Evolutionary conservation across 2,888 invertebrate genomes (phyloP).

Genomic region (Ichneumoninae sp.): DNA sequence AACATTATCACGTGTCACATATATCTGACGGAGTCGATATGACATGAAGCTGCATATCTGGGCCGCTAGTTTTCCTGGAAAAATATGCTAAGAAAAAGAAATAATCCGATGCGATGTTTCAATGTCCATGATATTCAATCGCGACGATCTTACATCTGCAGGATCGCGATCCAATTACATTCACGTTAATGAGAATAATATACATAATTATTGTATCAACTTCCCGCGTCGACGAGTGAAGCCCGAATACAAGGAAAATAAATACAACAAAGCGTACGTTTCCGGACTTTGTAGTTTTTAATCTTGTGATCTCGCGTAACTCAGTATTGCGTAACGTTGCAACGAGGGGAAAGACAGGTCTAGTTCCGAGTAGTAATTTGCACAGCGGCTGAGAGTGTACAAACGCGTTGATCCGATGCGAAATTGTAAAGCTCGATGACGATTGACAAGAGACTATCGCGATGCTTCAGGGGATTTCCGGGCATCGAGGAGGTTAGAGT

Average conservation of each 20-base stretch:
- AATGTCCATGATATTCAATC: slow-evolving; percentile 28
- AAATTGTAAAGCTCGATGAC: slow-evolving; percentile 28
- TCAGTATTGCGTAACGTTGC: slow-evolving; percentile 50
- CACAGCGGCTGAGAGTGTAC: slow-evolving; percentile 16
- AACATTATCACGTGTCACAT: neutral
- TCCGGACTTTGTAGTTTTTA: slow-evolving; percentile 27
- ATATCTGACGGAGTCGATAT: neutral
- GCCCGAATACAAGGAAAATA: neutral
- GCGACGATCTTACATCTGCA: neutral
- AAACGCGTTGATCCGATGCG: neutral
- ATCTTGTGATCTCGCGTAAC: slow-evolving; percentile 48
- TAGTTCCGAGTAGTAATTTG: slow-evolving; percentile 57
- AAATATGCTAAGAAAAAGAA: neutral
- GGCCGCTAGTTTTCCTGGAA: neutral
- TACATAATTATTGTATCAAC: slow-evolving; percentile 18
- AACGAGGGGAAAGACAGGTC: slow-evolving; percentile 19
- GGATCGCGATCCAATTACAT: slow-evolving; percentile 17
- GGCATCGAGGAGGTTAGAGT: no score
- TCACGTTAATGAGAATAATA: neutral
- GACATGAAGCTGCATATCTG: neutral
- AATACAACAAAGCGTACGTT: slow-evolving; percentile 1
- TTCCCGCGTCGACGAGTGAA: neutral
- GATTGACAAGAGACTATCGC: slow-evolving; percentile 2
- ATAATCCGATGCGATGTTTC: slow-evolving; percentile 24
- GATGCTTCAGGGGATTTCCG: neutral